Evolutionary conservation across 2,888 invertebrate species (phyloP).

Genomic region (Allacma fusca): DNA sequence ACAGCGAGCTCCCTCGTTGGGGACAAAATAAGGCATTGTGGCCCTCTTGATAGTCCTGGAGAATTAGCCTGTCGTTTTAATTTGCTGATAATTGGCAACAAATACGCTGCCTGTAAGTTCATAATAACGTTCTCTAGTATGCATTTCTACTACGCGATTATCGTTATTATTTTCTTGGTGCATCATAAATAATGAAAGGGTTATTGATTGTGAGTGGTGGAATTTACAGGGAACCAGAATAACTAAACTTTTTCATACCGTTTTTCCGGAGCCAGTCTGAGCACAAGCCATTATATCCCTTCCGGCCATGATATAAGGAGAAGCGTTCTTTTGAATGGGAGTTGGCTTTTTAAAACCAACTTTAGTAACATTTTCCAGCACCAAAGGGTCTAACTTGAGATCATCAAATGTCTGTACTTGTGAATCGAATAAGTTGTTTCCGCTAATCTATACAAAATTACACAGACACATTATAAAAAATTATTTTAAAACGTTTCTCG

Average conservation of each 20-base stretch:
- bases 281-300: conserved; percentile 97
- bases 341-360: conserved; percentile 86
- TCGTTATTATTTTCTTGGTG: too few species aligned
- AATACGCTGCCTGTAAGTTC: conserved; percentile 81
- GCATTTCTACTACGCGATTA: too few species aligned
- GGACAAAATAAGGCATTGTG: conserved; percentile 84
- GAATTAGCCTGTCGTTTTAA: conserved; percentile 84
- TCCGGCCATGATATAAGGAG: conserved; percentile 81
- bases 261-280: conserved; percentile 70
- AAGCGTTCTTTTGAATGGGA: conserved; percentile 91
- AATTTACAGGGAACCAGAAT: too few species aligned
- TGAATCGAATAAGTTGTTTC: conserved; percentile 72
- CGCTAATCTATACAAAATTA: conserved; percentile 70
- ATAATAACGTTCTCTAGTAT: too few species aligned
- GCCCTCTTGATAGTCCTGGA: conserved; percentile 66
- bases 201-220: too few species aligned
- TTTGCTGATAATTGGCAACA: conserved; percentile 83
- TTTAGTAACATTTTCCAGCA: conserved; percentile 79
- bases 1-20: conserved; percentile 85
- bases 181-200: too few species aligned
- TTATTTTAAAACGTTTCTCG: background rate
- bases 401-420: conserved; percentile 75
- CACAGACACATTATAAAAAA: background rate
- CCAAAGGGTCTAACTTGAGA: conserved; percentile 73
- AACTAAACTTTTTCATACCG: conserved; percentile 15